phyloP scores from a whole-genome alignment of 2,113 vertebrate species.

The Ochotona princeps region DNA sequence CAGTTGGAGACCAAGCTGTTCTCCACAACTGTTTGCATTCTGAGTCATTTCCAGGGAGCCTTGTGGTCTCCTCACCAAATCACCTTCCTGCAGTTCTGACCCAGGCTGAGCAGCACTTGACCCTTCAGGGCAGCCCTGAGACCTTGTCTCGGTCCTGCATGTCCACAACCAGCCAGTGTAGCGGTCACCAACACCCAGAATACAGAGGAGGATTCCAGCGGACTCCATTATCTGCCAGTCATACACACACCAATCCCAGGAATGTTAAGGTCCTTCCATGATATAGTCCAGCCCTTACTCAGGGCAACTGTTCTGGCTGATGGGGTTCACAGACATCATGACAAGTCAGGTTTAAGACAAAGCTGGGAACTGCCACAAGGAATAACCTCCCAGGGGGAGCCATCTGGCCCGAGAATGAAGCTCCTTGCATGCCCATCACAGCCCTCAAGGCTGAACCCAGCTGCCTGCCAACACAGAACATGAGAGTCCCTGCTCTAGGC shows the following conservation, averaged over 20 bases:
- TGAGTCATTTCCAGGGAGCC: not conserved
- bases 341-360: not conserved
- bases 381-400: not conserved
- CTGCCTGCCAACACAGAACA: too few relatives aligned
- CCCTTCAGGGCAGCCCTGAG: too few relatives aligned
- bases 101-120: too few relatives aligned
- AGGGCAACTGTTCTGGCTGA: not conserved
- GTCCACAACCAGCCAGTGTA: too few relatives aligned
- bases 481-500: too few relatives aligned
- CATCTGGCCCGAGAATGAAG: too few relatives aligned
- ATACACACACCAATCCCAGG: not conserved
- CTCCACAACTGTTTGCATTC: not conserved
- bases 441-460: too few relatives aligned
- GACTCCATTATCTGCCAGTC: not conserved
- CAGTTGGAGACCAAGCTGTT: too few relatives aligned
- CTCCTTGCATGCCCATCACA: too few relatives aligned
- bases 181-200: too few relatives aligned
- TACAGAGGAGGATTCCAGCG: not conserved
- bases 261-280: not conserved
- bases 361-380: not conserved
- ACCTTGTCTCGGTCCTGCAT: not conserved
- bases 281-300: not conserved
- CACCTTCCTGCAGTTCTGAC: too few relatives aligned
- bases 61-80: not conserved
- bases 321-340: not conserved